These are phyloP conservation scores for Menura novaehollandiae DNA, from an alignment of 2,113 vertebrate species.

Conservation along the genomic window DNA sequence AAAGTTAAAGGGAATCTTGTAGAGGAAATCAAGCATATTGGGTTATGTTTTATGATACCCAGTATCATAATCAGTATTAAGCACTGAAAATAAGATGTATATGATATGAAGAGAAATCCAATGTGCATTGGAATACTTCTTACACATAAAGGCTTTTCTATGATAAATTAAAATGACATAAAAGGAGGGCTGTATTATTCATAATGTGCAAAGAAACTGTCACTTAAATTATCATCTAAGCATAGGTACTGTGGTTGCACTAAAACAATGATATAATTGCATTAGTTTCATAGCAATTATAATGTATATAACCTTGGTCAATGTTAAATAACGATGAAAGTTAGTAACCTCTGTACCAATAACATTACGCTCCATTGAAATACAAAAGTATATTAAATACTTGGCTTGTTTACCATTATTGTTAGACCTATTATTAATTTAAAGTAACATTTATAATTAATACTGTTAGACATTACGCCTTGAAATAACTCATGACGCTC, in stretches of 20 bases:
- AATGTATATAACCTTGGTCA: neutral
- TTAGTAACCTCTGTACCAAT: neutral
- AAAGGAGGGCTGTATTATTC: neutral
- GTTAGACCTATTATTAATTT: slow-evolving; percentile 52
- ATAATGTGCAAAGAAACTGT: slow-evolving; percentile 17
- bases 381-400: slow-evolving; percentile 36
- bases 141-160: neutral
- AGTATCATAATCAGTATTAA: neutral
- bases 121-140: neutral
- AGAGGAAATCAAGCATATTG: neutral
- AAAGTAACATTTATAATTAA: slow-evolving; percentile 61
- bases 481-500: neutral
- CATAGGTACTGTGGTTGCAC: neutral
- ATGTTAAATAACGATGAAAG: slow-evolving; percentile 16
- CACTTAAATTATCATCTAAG: slow-evolving; percentile 26
- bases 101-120: neutral
- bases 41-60: neutral
- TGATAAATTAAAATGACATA: neutral
- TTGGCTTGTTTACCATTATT: slow-evolving; percentile 39
- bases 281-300: slow-evolving; percentile 28
- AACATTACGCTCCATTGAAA: neutral
- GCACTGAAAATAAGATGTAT: neutral
- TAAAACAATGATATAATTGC: slow-evolving; percentile 29
- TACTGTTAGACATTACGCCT: neutral
- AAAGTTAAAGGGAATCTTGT: slow-evolving; percentile 13